phyloP scores from a whole-genome alignment of 2,888 invertebrate species.

The Heliconius hortense region DNA sequence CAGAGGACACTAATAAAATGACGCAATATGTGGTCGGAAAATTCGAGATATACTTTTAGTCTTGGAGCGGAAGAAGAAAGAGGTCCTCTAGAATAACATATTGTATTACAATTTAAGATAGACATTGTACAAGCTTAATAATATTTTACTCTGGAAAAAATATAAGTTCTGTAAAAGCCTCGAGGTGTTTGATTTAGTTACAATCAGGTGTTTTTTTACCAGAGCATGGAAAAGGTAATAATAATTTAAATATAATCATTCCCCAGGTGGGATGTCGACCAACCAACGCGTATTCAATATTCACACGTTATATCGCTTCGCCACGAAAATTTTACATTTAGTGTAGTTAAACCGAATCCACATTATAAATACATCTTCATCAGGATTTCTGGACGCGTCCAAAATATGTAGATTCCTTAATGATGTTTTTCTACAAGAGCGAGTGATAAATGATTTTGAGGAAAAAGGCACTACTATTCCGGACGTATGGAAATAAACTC shows the following conservation, averaged over 20 bases:
- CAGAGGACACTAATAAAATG: too few species aligned
- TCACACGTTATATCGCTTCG: not conserved
- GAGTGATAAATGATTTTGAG: constrained; percentile 34
- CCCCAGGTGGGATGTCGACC: not conserved
- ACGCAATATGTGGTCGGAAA: too few species aligned
- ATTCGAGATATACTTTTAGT: too few species aligned
- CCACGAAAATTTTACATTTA: not conserved
- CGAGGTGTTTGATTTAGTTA: too few species aligned
- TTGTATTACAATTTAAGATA: too few species aligned
- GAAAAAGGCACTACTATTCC: constrained; percentile 19
- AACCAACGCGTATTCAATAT: not conserved
- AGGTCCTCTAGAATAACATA: too few species aligned
- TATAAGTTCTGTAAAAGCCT: too few species aligned
- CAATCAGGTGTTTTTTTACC: too few species aligned
- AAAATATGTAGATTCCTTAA: constrained; percentile 39
- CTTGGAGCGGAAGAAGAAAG: too few species aligned
- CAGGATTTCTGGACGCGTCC: constrained; percentile 24
- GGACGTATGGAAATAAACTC: constrained; percentile 10
- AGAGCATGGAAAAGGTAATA: too few species aligned
- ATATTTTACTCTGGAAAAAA: too few species aligned
- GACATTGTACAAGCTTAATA: too few species aligned
- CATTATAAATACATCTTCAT: constrained; percentile 29
- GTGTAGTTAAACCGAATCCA: not conserved
- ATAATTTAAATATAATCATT: not conserved
- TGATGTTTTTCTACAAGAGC: constrained; percentile 38